Evolutionary conservation across 2,888 invertebrate genomes (phyloP), one percentile per base, ranked within the genome.

Genomic region (Smittia aterrima): DNA sequence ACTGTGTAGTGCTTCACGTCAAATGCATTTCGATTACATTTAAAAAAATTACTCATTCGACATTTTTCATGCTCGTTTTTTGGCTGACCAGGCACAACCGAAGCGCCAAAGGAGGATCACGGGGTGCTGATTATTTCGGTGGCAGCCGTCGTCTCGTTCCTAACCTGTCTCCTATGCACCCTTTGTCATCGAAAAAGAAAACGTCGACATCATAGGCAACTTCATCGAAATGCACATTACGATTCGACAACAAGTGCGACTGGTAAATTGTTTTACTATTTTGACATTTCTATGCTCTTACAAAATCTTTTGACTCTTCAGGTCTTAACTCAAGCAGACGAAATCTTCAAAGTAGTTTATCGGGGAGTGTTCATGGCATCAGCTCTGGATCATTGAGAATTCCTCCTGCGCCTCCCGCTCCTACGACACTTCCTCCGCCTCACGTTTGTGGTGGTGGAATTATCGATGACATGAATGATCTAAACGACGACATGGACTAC

Each of bases 151-250:
- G 83, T 79, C 81, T 83, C 80, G 83, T 83, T 81, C 83, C 83
- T 83, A 83, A 83, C 82, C 79, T 83, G 83, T 83, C 83, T 83
- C 83, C 83, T 83, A 82, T 83, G 83, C 83, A 83, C 81, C 82
- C 83, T 83, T 78, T 83, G 81, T 83, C 83, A 82, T 82, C 83
- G 82, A 82, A 83, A 81, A 83, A 83, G 82, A 83, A 83, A 82
- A 80, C 83, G 83, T 77, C 80, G 81, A 76, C 81, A 81, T 76
- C 80, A 78, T 67, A 80, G 83, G 75, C 83, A 83, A 77, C 78
- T 83, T 78, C 83, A 83, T 79, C 80, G 83, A 75, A 82, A 83
- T 77, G 78, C 78, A 76, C 83, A 83, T 77, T 83, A 83, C 76
- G 83, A 83, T 77, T 83, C 83, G 75, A 82, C 83, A 79, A 83